Base-by-base conservation (phyloP, 2,113 vertebrate species). In the Atrichornis clamosus region DNA sequence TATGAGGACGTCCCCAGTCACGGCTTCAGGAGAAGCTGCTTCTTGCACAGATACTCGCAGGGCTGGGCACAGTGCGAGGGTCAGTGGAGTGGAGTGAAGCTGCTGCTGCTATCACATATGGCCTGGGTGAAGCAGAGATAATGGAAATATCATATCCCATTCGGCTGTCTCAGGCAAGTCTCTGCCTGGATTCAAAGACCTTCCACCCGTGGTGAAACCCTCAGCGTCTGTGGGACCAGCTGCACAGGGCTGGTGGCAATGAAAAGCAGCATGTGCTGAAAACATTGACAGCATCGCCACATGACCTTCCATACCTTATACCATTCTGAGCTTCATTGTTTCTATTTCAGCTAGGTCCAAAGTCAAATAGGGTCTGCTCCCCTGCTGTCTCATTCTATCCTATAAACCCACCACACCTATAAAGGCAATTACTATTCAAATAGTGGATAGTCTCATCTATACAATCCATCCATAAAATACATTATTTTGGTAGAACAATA, bases 11-110 rank as follows among this genome's bases (percentile, higher is more conserved):
- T 44, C 60, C 46, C 73, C 6, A 13, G 50, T 5, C 17, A 7
- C 26, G 35, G 35, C 47, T 77, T 62, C 73, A 26, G 37, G 15
- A 85, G 59, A 30, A 75, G 56, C 47, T 63, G 35, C 58, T 70
- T 33, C 10, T 59, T 44, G 47, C 24, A 33, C 21, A 47, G 67
- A 20, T 9, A n/a, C 21, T 27, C 10, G 27, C 49, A n/a, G 49
- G 32, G n/a, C 15, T 68, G n/a, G 73, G 67, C 5, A 3, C 33
- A 14, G 42, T 1, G 20, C 0, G 1, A 84, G 33, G 1, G 5
- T 14, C 41, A 41, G 17, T 7, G 44, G 16, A 84, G 30, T 13
- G 21, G 4, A 19, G 10, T 2, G 39, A 63, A 68, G 67, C 35
- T 86, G 10, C 15, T 47, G 46, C 63, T 67, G 39, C 20, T 50